Percentiles rank a stretch among this genome's conserved stretches.
phyloP scores from a whole-genome alignment of 2,888 invertebrate species.

The Palloptera scutellata region DNA sequence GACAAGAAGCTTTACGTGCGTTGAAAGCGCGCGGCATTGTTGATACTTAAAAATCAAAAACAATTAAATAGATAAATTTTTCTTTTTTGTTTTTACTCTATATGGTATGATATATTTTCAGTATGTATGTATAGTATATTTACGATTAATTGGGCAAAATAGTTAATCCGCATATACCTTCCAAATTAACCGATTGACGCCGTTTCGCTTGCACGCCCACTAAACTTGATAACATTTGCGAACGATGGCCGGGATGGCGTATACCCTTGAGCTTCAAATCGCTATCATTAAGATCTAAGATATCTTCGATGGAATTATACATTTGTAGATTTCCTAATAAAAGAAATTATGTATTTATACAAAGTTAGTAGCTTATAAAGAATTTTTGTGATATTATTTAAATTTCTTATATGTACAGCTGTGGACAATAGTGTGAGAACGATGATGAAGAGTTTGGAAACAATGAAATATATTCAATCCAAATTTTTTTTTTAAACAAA shows the following conservation, averaged over 20 bases:
- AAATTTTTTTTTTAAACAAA: background rate
- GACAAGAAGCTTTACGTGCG: constrained; percentile 52
- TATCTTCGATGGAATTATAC: constrained; percentile 52
- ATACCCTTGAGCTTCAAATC: constrained; percentile 71
- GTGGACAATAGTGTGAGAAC: too few species aligned
- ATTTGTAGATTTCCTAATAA: constrained; percentile 49
- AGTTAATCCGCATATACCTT: constrained; percentile 47
- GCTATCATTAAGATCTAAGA: constrained; percentile 61
- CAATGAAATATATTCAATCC: too few species aligned
- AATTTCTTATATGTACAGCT: background rate
- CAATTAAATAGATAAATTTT: background rate
- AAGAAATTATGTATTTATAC: background rate
- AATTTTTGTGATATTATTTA: background rate
- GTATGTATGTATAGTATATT: background rate
- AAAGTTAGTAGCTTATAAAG: background rate
- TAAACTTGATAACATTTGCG: constrained; percentile 71
- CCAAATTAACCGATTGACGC: constrained; percentile 65
- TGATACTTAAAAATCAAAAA: constrained; percentile 32
- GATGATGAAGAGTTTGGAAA: too few species aligned
- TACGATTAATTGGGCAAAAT: background rate
- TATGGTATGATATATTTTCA: background rate
- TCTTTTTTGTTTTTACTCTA: background rate
- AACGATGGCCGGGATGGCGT: constrained; percentile 71
- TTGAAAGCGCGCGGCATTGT: constrained; percentile 36
- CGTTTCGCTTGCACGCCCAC: constrained; percentile 71